phyloP scores from a whole-genome alignment of 2,888 invertebrate genomes.

The Lasioglossum calceatum region DNA sequence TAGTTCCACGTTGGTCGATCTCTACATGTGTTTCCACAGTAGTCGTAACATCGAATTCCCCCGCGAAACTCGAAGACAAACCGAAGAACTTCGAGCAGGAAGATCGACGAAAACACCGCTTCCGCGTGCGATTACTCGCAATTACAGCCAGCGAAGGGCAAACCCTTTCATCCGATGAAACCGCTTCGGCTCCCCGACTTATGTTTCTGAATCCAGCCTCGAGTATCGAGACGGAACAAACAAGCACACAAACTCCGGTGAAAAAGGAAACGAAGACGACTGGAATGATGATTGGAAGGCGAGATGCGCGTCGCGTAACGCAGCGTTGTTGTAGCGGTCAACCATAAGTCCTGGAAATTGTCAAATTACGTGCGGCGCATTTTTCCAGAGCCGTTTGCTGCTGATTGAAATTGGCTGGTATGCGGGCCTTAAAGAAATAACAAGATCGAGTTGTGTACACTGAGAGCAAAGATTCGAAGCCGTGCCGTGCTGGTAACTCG shows the following conservation, averaged over 20 bases:
- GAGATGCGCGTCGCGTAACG: background rate
- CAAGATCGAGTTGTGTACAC: background rate
- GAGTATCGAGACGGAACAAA: background rate
- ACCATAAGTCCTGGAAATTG: background rate
- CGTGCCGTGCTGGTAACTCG: background rate
- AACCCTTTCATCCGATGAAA: constrained; percentile 42
- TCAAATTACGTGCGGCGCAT: background rate
- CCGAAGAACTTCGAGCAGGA: background rate
- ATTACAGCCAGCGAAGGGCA: constrained; percentile 3
- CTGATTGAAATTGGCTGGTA: too few relatives aligned
- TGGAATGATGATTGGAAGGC: background rate
- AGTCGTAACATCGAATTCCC: background rate
- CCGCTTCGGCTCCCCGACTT: background rate
- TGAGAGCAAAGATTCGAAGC: background rate
- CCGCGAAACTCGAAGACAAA: background rate
- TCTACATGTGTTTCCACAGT: background rate
- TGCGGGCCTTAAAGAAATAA: too few relatives aligned
- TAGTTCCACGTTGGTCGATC: background rate
- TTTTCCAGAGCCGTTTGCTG: background rate
- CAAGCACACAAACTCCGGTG: background rate
- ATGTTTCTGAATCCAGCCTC: background rate
- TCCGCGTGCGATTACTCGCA: background rate
- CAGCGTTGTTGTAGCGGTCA: background rate
- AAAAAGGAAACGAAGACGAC: background rate
- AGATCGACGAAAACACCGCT: background rate